phyloP scores from a whole-genome alignment of 2,113 vertebrate genomes.

The Halichoerus grypus region DNA sequence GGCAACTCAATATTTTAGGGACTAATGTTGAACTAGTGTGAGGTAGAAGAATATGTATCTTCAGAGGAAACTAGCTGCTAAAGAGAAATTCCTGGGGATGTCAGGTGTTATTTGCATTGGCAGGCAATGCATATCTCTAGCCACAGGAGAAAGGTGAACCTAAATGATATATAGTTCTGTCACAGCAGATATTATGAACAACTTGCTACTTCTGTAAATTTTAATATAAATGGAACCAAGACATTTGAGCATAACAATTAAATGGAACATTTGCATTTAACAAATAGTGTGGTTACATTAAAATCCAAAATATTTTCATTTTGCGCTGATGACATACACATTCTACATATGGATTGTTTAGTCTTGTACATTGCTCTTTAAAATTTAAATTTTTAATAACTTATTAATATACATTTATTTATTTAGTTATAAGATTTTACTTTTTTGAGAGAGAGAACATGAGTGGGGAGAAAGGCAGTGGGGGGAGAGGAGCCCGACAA shows the following conservation, averaged over 20 bases:
- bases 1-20: conserved; percentile 16
- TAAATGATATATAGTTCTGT: neutral
- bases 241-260: neutral
- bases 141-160: neutral
- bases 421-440: neutral
- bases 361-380: neutral
- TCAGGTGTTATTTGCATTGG: neutral
- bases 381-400: neutral
- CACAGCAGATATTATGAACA: neutral
- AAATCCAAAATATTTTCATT: neutral
- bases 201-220: neutral
- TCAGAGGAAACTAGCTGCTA: neutral
- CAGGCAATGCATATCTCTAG: neutral
- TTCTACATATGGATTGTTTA: neutral
- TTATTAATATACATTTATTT: neutral
- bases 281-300: neutral
- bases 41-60: neutral
- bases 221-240: conserved; percentile 31
- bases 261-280: neutral
- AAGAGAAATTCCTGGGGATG: neutral
- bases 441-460: neutral
- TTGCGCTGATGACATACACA: neutral
- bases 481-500: neutral
- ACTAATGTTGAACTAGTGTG: neutral
- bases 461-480: neutral